Conservation (phyloP, 2,888 invertebrate genomes). For the Patella pellucida region DNA sequence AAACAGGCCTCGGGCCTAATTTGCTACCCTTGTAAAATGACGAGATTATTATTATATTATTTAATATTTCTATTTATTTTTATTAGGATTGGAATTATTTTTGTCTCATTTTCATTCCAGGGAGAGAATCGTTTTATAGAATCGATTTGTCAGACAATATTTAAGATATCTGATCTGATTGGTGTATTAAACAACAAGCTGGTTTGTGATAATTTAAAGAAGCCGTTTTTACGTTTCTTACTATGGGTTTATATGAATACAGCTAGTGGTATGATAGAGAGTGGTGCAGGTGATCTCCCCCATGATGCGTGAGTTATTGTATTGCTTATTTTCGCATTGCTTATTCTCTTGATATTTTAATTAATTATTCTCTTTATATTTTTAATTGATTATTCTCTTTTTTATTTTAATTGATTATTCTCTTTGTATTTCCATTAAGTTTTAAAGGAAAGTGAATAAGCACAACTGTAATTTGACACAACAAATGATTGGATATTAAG, state of each 20-base stretch:
- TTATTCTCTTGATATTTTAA: too few relatives aligned
- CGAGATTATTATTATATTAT: too few relatives aligned
- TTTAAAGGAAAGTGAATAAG: too few relatives aligned
- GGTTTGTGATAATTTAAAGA: constrained; percentile 63
- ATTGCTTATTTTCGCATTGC: too few relatives aligned
- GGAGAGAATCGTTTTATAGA: constrained; percentile 71
- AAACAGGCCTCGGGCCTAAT: too few relatives aligned
- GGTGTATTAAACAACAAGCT: constrained; percentile 59
- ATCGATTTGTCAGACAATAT: constrained; percentile 70
- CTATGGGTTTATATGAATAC: constrained; percentile 69
- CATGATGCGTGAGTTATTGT: constrained; percentile 56
- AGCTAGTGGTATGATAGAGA: constrained; percentile 68
- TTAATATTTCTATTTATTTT: background rate
- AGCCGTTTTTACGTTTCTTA: constrained; percentile 67
- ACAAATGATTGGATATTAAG: too few relatives aligned
- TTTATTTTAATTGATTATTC: too few relatives aligned
- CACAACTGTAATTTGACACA: too few relatives aligned
- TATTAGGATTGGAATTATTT: background rate
- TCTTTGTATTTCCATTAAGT: too few relatives aligned
- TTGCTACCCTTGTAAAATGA: too few relatives aligned
- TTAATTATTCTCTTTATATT: too few relatives aligned
- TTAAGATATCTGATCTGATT: constrained; percentile 65
- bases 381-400: too few relatives aligned
- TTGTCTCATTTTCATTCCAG: constrained; percentile 37
- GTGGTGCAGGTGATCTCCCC: constrained; percentile 66